Evolutionary conservation across 2,888 invertebrate species (phyloP).

Genomic region (Papilio protenor): DNA sequence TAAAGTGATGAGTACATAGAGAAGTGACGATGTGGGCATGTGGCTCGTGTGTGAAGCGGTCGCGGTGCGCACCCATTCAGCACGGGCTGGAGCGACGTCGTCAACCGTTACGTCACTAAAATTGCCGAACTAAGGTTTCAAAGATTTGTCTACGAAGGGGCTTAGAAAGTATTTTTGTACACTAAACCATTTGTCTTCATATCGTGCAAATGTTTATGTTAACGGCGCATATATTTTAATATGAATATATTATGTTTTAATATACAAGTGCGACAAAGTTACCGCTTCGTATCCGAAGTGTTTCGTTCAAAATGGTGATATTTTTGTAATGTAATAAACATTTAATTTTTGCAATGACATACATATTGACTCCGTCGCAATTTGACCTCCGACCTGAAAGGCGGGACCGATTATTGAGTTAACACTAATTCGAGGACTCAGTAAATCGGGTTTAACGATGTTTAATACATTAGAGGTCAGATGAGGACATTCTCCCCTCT

Average conservation of each 20-base stretch:
- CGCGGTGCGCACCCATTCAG: background rate
- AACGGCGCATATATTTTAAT: slow-evolving; percentile 35
- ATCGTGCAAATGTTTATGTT: slow-evolving; percentile 8
- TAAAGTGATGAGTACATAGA: slow-evolving; percentile 32
- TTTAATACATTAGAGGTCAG: background rate
- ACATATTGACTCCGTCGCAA: too few relatives aligned
- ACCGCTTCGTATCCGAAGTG: background rate
- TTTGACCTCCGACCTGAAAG: background rate
- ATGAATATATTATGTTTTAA: slow-evolving; percentile 9
- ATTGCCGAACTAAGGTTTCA: too few relatives aligned
- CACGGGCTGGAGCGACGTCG: background rate
- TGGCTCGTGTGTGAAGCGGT: too few relatives aligned
- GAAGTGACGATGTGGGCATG: background rate
- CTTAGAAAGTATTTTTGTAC: background rate
- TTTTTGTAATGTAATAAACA: slow-evolving; percentile 33
- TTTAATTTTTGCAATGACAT: slow-evolving; percentile 21
- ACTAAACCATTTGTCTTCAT: background rate
- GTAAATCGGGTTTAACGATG: background rate
- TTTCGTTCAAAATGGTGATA: slow-evolving; percentile 19
- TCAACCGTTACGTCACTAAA: too few relatives aligned
- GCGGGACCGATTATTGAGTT: background rate
- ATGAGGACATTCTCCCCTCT: background rate
- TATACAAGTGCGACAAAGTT: background rate
- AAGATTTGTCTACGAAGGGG: too few relatives aligned
- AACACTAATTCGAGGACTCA: background rate